Conservation (phyloP, 2,797 vertebrate species). For the Anguilla pacifica region DNA sequence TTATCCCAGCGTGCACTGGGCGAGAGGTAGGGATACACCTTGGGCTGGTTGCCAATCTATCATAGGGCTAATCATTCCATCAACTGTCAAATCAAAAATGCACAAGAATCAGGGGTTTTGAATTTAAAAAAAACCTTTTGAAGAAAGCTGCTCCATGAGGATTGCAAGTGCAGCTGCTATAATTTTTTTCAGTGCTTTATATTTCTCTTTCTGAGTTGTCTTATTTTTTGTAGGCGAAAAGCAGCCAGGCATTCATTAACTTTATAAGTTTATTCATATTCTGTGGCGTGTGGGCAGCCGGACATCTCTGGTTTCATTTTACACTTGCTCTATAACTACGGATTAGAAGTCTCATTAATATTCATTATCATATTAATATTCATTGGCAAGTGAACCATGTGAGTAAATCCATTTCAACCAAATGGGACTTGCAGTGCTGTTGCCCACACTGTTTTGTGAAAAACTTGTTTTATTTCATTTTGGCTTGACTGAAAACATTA, state of each 20-base stretch:
- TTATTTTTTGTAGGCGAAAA: background rate
- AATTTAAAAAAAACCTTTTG: background rate
- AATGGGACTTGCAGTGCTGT: background rate
- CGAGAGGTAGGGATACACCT: too few species aligned
- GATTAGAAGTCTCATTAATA: background rate
- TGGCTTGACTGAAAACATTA: slow-evolving; percentile 3
- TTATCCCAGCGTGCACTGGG: too few species aligned
- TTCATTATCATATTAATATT: slow-evolving; percentile 14
- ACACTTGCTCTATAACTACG: background rate
- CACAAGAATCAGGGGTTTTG: background rate
- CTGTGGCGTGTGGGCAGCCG: background rate
- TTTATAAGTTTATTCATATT: background rate
- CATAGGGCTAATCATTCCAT: background rate
- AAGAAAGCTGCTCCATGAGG: background rate
- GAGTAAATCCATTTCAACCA: background rate
- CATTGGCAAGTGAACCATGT: background rate
- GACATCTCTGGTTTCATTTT: background rate
- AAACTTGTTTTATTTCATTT: background rate
- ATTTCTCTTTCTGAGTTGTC: background rate
- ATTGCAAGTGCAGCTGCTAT: background rate
- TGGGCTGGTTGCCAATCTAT: too few species aligned
- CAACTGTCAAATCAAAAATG: background rate
- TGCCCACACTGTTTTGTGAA: background rate
- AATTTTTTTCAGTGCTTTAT: background rate
- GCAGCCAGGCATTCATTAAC: background rate